Conservation (phyloP, 2,888 invertebrate species). For the Lathronympha strigana region DNA sequence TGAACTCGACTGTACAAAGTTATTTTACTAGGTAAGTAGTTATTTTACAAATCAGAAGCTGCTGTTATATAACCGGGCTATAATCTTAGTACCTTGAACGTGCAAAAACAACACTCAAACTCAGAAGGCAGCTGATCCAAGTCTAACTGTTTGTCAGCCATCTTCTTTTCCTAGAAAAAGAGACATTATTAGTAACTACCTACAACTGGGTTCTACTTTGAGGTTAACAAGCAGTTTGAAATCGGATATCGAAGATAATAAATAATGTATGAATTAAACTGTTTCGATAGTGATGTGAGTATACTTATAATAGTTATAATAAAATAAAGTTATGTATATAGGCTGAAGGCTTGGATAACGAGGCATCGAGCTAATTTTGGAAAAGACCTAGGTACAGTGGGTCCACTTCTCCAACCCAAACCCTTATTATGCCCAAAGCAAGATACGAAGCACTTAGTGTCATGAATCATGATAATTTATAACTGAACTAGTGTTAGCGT, state of each 20-base stretch:
- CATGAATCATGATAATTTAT: background rate
- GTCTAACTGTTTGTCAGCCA: conserved; percentile 89
- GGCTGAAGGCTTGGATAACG: background rate
- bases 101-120: conserved; percentile 99
- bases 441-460: conserved; percentile 2
- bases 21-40: no score
- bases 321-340: background rate
- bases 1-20: no score
- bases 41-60: conserved; percentile 14
- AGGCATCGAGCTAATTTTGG: background rate
- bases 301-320: background rate
- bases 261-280: background rate
- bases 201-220: conserved; percentile 18
- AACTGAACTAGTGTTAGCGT: conserved; percentile 44
- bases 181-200: conserved; percentile 69
- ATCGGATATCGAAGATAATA: conserved; percentile 1
- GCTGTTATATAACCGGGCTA: conserved; percentile 52
- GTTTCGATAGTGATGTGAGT: background rate
- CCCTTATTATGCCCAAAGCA: background rate
- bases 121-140: conserved; percentile 96
- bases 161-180: conserved; percentile 87
- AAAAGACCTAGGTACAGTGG: background rate
- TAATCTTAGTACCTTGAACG: conserved; percentile 92
- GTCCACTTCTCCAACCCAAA: conserved; percentile 4
- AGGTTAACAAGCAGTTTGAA: conserved; percentile 19